Base-by-base conservation (phyloP, 1,140 invertebrate genomes). In the Drosophila navojoa region DNA sequence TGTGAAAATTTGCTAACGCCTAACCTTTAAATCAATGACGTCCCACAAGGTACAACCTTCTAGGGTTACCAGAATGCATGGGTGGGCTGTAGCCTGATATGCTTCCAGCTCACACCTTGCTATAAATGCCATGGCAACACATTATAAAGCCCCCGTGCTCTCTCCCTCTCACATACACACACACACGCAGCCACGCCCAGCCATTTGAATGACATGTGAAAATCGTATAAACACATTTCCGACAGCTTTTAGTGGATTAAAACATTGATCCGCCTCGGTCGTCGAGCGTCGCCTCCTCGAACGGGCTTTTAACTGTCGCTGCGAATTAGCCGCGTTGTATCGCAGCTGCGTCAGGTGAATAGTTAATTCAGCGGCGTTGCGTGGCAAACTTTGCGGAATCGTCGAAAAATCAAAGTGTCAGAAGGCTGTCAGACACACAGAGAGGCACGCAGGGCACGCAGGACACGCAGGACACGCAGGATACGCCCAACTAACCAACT, bases 181-280 rank as follows among this genome's bases (percentile, higher is more conserved):
- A 22, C 19, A 22, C 19, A 22, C 19, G 32, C 32, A 7, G 27
- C 4, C 27, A 29, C 27, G 32, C 32, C 6, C 44, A 15, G 44
- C 57, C 53, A 59, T 77, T 73, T 81, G 69, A 77, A 70, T 81
- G 79, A 61, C 71, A 87, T 64, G 78, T 55, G 70, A 64, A 59
- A 55, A 67, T 64, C 62, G 16, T 47, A 75, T 68, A 81, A 77
- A 72, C 78, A 72, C 42, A 64, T 68, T 75, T 67, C 47, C 54
- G 61, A 45, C 75, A 59, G 84, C 79, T 89, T 87, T 89, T 79
- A 82, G 82, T 74, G 70, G 84, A 87, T 87, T 89, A 89, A 79
- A 87, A 82, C 50, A 79, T 89, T 74, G 66, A 62, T 69, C 69
- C 59, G 40, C 35, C 71, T 49, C 67, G 59, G 38, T 22, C 3